Conservation (phyloP, 2,113 vertebrate genomes). For the Syrrhaptes paradoxus region DNA sequence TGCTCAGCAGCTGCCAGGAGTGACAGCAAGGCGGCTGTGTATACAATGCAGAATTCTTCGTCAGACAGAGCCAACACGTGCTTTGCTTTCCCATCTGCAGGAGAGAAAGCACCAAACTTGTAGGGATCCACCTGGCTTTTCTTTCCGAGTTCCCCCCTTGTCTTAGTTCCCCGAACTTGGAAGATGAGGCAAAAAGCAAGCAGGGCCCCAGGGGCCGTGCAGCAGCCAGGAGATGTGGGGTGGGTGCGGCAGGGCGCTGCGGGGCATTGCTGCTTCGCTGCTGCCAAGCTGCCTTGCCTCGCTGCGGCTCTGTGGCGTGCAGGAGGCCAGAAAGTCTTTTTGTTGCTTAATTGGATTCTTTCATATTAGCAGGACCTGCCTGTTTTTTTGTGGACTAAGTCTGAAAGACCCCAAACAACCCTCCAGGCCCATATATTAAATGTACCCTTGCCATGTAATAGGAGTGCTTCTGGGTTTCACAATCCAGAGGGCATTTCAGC, state of each 20-base stretch:
- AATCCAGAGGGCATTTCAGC: conserved; percentile 49
- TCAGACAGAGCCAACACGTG: neutral
- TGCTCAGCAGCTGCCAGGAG: neutral
- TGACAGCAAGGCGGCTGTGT: accelerated
- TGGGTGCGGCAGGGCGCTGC: neutral
- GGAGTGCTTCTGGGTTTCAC: conserved; percentile 31
- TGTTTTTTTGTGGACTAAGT: neutral
- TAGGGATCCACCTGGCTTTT: neutral
- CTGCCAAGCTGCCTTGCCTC: neutral
- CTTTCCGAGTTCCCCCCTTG: neutral
- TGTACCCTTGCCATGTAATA: neutral
- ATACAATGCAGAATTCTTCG: neutral
- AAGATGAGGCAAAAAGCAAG: neutral
- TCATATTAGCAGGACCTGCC: neutral
- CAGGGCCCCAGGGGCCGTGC: neutral
- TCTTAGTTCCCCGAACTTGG: neutral
- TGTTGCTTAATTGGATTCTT: conserved; percentile 16
- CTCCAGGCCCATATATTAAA: neutral
- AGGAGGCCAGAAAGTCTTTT: neutral
- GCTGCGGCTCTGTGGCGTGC: neutral
- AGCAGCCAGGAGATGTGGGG: neutral
- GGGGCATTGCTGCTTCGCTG: neutral
- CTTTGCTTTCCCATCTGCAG: neutral
- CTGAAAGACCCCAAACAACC: conserved; percentile 4
- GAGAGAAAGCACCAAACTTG: neutral